Percentiles rank a stretch among this genome's conserved stretches.
Conservation (phyloP, 2,113 vertebrate species). For the Ictalurus furcatus region DNA sequence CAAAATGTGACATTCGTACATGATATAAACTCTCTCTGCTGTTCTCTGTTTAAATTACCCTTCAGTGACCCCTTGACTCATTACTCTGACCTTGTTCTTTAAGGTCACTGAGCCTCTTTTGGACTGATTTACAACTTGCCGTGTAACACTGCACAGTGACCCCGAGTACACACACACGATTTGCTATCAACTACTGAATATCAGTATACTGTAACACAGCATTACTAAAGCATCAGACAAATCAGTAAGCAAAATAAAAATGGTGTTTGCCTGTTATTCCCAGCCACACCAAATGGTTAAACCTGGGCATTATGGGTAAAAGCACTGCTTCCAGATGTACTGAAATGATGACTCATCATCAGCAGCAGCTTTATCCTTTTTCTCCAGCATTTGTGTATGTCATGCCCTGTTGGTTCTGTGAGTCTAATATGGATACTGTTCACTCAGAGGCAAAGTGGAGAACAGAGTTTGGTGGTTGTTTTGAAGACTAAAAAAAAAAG, state of each 20-base stretch:
- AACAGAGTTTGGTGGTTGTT: slow-evolving; percentile 4
- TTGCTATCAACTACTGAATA: no score
- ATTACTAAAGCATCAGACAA: not conserved
- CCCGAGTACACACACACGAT: not conserved
- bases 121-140: slow-evolving; percentile 28
- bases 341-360: slow-evolving; percentile 9
- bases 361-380: not conserved
- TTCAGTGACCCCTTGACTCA: slow-evolving; percentile 22
- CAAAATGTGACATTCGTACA: not conserved
- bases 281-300: not conserved
- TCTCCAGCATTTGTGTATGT: not conserved
- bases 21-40: not conserved
- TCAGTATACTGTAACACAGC: not conserved
- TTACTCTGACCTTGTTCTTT: slow-evolving; percentile 29
- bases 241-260: not conserved
- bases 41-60: not conserved
- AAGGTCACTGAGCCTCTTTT: slow-evolving; percentile 21
- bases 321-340: slow-evolving; percentile 16
- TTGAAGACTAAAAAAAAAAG: not conserved
- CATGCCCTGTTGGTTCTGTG: not conserved
- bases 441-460: not conserved
- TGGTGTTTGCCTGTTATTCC: not conserved
- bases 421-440: not conserved
- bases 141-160: not conserved
- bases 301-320: not conserved